Conservation (phyloP, 1,140 invertebrate genomes). For the Hermatobates lingyangjiaoensis region DNA sequence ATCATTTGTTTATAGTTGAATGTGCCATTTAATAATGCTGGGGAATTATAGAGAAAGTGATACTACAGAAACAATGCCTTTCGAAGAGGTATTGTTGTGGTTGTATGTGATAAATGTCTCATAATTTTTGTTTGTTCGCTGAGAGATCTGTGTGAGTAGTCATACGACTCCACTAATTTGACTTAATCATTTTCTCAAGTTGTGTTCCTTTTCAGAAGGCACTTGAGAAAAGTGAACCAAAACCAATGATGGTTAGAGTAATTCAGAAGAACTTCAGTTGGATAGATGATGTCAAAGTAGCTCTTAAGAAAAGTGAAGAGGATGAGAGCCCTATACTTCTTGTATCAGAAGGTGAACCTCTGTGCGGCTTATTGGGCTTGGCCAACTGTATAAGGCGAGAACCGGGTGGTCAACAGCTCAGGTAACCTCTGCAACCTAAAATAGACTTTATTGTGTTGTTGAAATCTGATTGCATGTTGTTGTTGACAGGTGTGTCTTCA, state of each 20-base stretch:
- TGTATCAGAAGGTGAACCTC: constrained; percentile 42
- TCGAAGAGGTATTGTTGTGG: too few relatives aligned
- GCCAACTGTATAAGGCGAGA: constrained; percentile 76
- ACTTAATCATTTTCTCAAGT: too few relatives aligned
- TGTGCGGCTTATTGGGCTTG: constrained; percentile 64
- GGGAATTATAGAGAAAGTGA: too few relatives aligned
- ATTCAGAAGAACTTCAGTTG: constrained; percentile 49
- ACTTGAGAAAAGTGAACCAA: not conserved
- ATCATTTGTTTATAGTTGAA: too few relatives aligned
- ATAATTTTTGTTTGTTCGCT: too few relatives aligned
- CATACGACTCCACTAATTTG: too few relatives aligned
- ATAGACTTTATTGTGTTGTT: not conserved
- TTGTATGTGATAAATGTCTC: too few relatives aligned
- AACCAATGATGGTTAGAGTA: not conserved
- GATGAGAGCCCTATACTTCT: constrained; percentile 43
- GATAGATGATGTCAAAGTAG: constrained; percentile 61
- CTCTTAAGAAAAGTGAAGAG: constrained; percentile 34
- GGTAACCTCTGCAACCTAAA: constrained; percentile 22
- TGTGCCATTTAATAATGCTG: too few relatives aligned
- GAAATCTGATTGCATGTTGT: not conserved
- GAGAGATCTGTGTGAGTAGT: too few relatives aligned
- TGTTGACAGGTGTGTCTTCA: constrained; percentile 11
- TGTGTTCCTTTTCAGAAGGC: too few relatives aligned
- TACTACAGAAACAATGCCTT: too few relatives aligned
- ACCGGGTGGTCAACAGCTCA: constrained; percentile 50